Evolutionary conservation across 1,140 invertebrate species (phyloP).

Genomic region (Heliconius eleuchia): DNA sequence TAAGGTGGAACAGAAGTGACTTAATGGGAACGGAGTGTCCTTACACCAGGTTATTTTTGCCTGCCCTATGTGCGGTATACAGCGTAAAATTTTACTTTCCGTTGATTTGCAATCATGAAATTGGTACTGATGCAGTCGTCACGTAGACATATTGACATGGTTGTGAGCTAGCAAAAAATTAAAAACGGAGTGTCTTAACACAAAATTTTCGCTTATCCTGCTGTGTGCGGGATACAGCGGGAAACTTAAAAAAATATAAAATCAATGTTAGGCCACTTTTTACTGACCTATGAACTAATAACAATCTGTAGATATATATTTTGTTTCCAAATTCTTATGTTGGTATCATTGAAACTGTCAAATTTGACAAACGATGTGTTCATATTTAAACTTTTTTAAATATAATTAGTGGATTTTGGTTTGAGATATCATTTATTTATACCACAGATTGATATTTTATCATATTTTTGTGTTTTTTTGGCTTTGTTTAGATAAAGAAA

Average conservation of each 20-base stretch:
- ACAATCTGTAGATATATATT: neutral
- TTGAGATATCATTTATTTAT: conserved; percentile 7
- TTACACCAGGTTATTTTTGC: too few species aligned
- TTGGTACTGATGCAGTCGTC: too few species aligned
- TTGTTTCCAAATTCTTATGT: conserved; percentile 1
- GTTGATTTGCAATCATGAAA: too few species aligned
- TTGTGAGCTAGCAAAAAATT: too few species aligned
- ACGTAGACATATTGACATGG: too few species aligned
- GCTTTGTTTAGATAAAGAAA: neutral
- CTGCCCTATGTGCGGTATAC: too few species aligned
- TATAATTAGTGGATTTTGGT: conserved; percentile 10
- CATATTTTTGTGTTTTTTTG: neutral
- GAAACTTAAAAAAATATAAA: neutral
- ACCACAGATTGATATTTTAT: conserved; percentile 3
- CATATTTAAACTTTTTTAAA: neutral
- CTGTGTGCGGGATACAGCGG: neutral
- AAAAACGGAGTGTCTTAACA: too few species aligned
- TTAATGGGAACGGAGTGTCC: too few species aligned
- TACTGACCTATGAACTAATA: neutral
- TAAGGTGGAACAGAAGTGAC: too few species aligned
- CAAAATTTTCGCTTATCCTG: neutral
- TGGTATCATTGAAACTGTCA: conserved; percentile 15
- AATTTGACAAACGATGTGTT: conserved; percentile 10
- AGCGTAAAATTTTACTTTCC: too few species aligned
- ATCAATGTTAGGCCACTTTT: neutral